Evolutionary conservation across 1,140 invertebrate species (phyloP), one percentile per base, ranked within the genome.

Genomic region (Dreissena rostriformis): DNA sequence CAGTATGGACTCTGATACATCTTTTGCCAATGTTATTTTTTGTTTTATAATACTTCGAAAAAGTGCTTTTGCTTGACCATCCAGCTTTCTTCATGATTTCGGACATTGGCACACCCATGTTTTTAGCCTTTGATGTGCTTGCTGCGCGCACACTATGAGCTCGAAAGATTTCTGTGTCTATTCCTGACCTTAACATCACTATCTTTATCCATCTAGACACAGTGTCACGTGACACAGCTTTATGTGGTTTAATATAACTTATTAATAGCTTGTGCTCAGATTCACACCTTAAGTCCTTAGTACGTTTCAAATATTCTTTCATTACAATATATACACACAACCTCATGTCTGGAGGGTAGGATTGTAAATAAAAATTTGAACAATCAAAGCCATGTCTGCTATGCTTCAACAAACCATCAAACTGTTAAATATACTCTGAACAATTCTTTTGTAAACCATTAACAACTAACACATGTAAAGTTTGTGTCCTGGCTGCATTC

Each of bases 201-300:
- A 49, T 19, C 67, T 86, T 82, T 24, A 86, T 77, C 78, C 84
- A 86, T 26, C 63, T 70, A 11, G 53, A n/a, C 24, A 86, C 19
- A 26, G 78, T 86, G 55, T 61, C 63, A 15, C 57, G 12, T n/a
- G 78, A 75, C 0, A 67, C 63, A n/a, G 49, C 52, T 52, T 51
- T 63, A 49, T 77, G 55, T 26, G 78, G 84, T 57, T 77, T 81
- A 5, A 77, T 19, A 76, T 14, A 75, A 28, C 76, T 75, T 22
- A 85, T 49, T 22, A 85, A 65, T 49, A 80, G 73, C 29, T 66
- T 72, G 24, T 71, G 24, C 51, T 81, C 14, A 49, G 57, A n/a
- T 63, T 10, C 17, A 63, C 61, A 17, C 61, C 67, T 11, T n/a
- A 82, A 67, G 1, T 52, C 29, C 55, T 74, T 74, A 51, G 79